These are phyloP conservation scores for Sciurus carolinensis DNA, from an alignment of 2,797 vertebrate species.

Conservation along the genomic window DNA sequence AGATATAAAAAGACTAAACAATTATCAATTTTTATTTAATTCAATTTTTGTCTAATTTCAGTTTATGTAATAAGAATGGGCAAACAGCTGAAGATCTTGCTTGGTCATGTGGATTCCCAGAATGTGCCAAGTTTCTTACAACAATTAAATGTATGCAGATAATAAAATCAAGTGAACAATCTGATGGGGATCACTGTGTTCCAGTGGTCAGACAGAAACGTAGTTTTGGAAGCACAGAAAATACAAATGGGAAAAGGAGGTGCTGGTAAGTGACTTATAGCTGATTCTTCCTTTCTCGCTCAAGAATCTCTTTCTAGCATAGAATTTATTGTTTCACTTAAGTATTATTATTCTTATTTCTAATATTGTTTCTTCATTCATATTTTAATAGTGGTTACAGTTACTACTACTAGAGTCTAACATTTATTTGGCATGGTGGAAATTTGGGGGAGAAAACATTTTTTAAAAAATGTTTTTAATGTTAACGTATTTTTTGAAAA, in stretches of 20 bases:
- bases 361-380: not conserved
- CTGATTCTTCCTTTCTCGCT: not conserved
- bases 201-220: conserved; percentile 82
- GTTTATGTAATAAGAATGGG: conserved; percentile 91
- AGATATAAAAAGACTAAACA: not conserved
- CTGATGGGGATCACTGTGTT: not conserved
- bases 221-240: conserved; percentile 65
- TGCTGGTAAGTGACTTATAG: conserved; percentile 82
- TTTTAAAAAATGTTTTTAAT: conserved; percentile 27
- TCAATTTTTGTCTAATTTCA: conserved; percentile 81
- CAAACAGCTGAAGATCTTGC: conserved; percentile 92
- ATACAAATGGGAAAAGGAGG: conserved; percentile 87
- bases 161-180: conserved; percentile 75
- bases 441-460: not conserved
- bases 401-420: not conserved
- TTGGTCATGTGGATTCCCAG: conserved; percentile 88
- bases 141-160: conserved; percentile 86
- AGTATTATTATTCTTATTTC: not conserved
- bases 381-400: not conserved
- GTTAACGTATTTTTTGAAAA: conserved; percentile 50
- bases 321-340: conserved; percentile 31
- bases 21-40: conserved; percentile 41
- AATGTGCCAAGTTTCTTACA: conserved; percentile 90
- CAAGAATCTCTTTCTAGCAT: not conserved
- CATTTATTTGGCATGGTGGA: not conserved